phyloP scores from a whole-genome alignment of 2,888 invertebrate species.

The Gonocerus acuteangulatus region DNA sequence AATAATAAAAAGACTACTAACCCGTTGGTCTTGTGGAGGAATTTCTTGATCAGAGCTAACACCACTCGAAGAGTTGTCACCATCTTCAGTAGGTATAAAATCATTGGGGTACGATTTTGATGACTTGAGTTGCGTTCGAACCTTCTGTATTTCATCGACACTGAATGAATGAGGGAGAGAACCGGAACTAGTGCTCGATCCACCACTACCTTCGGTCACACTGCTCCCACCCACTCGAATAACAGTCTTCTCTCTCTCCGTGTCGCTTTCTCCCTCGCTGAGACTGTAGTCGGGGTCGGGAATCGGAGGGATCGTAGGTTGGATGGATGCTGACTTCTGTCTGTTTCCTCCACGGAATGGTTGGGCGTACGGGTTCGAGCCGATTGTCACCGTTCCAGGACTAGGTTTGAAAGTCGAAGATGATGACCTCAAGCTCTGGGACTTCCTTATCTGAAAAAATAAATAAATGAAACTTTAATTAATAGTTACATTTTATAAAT shows the following conservation, averaged over 20 bases:
- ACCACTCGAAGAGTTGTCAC: constrained; percentile 80
- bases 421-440: constrained; percentile 53
- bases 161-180: constrained; percentile 79
- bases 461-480: not conserved
- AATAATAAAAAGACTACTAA: no score
- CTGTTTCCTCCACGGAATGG: constrained; percentile 46
- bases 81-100: constrained; percentile 61
- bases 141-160: constrained; percentile 82
- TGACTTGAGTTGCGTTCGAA: constrained; percentile 72
- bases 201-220: constrained; percentile 59
- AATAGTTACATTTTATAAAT: no score
- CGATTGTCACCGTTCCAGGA: constrained; percentile 15
- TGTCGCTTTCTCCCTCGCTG: constrained; percentile 72
- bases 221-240: constrained; percentile 29
- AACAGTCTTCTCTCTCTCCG: constrained; percentile 41
- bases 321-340: constrained; percentile 44
- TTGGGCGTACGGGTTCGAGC: constrained; percentile 52
- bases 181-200: constrained; percentile 60
- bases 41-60: constrained; percentile 80
- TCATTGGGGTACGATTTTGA: constrained; percentile 83
- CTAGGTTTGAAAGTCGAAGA: constrained; percentile 39
- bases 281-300: constrained; percentile 88
- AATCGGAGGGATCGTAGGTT: constrained; percentile 78
- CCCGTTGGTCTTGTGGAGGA: constrained; percentile 42
- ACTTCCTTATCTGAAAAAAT: constrained; percentile 52